Conservation (phyloP, 2,113 vertebrate genomes). For the Scomber japonicus region DNA sequence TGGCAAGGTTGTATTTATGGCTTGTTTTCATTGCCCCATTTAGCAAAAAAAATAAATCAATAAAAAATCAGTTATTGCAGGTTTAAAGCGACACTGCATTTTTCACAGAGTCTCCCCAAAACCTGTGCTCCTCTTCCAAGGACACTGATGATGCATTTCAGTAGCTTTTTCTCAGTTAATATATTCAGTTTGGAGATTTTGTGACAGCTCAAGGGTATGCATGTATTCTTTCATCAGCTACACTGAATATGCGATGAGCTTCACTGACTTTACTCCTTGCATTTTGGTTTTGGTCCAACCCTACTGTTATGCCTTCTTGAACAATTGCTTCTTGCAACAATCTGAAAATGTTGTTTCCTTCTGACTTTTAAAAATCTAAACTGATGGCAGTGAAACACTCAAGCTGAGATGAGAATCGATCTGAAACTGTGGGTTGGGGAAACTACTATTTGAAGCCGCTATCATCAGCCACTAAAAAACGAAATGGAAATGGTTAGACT, state of each 20-base stretch:
- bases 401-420: constrained; percentile 59
- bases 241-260: constrained; percentile 51
- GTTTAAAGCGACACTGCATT: constrained; percentile 20
- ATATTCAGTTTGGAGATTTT: constrained; percentile 32
- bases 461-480: constrained; percentile 50
- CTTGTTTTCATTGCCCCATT: too few species aligned
- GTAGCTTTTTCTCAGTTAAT: constrained; percentile 14
- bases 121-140: background rate
- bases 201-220: constrained; percentile 36
- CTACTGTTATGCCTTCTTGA: constrained; percentile 39
- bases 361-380: constrained; percentile 50
- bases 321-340: constrained; percentile 44
- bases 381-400: constrained; percentile 38
- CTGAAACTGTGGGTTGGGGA: constrained; percentile 35
- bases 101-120: constrained; percentile 6
- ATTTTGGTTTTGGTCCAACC: constrained; percentile 34
- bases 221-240: constrained; percentile 58
- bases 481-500: constrained; percentile 60
- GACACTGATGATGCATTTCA: constrained; percentile 7
- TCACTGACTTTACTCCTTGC: constrained; percentile 36
- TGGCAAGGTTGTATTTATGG: too few species aligned
- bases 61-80: too few species aligned
- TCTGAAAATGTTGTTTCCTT: constrained; percentile 39
- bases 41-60: too few species aligned
- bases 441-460: constrained; percentile 39